A percentile compares a stretch with the other conserved stretches of the same genome.
phyloP scores from a whole-genome alignment of 92 coral and sea anemone genomes.

The Diadumene lineata region DNA sequence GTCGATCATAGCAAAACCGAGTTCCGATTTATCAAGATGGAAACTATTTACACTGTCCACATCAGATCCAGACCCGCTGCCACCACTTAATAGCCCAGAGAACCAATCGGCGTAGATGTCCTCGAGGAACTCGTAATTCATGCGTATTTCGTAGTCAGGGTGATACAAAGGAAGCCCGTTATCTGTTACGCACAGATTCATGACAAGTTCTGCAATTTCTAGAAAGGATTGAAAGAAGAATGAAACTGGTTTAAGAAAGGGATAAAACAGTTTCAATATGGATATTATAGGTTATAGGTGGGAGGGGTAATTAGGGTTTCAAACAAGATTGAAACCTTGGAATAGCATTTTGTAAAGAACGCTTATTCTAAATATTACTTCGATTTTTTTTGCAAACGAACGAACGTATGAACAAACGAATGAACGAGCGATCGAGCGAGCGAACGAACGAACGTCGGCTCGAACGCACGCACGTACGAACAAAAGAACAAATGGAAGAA shows the following conservation, averaged over 20 bases:
- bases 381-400: too few relatives aligned
- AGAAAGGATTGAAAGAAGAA: neutral
- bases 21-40: constrained; percentile 48
- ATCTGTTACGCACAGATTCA: constrained; percentile 78
- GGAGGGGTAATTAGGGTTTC: too few relatives aligned
- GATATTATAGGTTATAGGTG: too few relatives aligned
- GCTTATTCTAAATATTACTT: too few relatives aligned
- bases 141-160: constrained; percentile 51
- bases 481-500: too few relatives aligned
- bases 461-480: too few relatives aligned
- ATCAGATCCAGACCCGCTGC: constrained; percentile 52
- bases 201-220: constrained; percentile 89
- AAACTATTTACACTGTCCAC: constrained; percentile 59
- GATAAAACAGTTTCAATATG: too few relatives aligned
- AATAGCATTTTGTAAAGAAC: too few relatives aligned
- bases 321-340: too few relatives aligned
- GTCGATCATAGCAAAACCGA: constrained; percentile 31
- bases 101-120: constrained; percentile 85
- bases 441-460: too few relatives aligned
- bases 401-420: too few relatives aligned
- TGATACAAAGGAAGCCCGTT: constrained; percentile 60
- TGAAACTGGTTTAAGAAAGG: neutral
- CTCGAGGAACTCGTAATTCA: constrained; percentile 89
- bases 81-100: constrained; percentile 20
- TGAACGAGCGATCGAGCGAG: too few relatives aligned